Percentiles rank a stretch among this genome's conserved stretches.
Evolutionary conservation across 2,113 vertebrate genomes (phyloP).

Genomic region (Alligator mississippiensis): DNA sequence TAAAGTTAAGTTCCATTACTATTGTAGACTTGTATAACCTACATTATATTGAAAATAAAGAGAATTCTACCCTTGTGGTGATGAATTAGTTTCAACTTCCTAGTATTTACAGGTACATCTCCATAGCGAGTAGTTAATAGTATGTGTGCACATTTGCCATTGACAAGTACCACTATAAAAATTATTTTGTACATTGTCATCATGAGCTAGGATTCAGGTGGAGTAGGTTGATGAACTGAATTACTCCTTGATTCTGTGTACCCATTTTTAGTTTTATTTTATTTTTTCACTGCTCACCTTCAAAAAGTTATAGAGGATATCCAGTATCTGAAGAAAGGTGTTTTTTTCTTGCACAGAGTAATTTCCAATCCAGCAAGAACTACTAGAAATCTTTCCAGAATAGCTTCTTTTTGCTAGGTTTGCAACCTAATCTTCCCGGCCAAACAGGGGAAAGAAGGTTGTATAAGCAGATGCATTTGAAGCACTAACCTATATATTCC

Average conservation of each 20-base stretch:
- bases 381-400: not conserved
- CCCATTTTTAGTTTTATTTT: not conserved
- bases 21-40: not conserved
- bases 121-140: not conserved
- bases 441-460: not conserved
- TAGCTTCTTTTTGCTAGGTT: not conserved
- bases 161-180: not conserved
- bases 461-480: not conserved
- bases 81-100: not conserved
- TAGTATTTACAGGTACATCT: not conserved
- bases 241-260: not conserved
- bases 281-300: not conserved
- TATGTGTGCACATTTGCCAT: not conserved
- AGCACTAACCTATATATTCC: not conserved
- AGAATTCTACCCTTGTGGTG: not conserved
- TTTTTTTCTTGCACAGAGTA: not conserved
- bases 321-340: not conserved
- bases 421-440: not conserved
- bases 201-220: not conserved
- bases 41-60: not conserved
- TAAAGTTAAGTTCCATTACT: not conserved
- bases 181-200: not conserved
- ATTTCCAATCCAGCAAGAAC: not conserved
- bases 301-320: not conserved
- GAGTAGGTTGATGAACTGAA: not conserved